phyloP scores from a whole-genome alignment of 2,888 invertebrate species.

The Drosophila leonis region DNA sequence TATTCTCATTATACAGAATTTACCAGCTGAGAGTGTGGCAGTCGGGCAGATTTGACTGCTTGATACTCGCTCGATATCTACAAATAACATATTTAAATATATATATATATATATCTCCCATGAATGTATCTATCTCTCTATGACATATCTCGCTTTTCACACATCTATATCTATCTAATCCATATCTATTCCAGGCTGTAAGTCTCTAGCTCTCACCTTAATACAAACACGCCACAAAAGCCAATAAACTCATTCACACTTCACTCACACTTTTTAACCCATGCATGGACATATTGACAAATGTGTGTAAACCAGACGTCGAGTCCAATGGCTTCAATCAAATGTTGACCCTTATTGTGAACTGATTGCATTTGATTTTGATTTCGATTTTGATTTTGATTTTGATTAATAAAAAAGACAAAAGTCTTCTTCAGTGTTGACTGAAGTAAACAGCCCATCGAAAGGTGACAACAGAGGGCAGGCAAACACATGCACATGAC shows the following conservation, averaged over 20 bases:
- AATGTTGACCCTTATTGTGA: slow-evolving; percentile 25
- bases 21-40: no score
- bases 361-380: slow-evolving; percentile 29
- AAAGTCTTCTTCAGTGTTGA: slow-evolving; percentile 11
- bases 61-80: background rate
- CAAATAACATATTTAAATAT: no score
- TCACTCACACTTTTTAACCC: no score
- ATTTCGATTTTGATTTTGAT: background rate
- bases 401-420: slow-evolving; percentile 33
- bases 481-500: slow-evolving; percentile 73
- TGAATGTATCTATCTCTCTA: background rate
- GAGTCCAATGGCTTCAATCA: slow-evolving; percentile 21
- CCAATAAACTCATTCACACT: background rate
- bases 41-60: background rate
- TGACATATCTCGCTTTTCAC: no score
- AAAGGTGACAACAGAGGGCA: slow-evolving; percentile 69
- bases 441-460: slow-evolving; percentile 47
- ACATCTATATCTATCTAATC: no score
- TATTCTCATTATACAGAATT: rapidly evolving
- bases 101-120: no score
- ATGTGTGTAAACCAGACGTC: background rate
- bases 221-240: no score
- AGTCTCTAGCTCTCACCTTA: no score
- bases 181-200: no score
- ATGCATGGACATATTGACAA: background rate